Base-by-base conservation (phyloP, 1,140 invertebrate genomes). In the Euwallacea fornicatus region DNA sequence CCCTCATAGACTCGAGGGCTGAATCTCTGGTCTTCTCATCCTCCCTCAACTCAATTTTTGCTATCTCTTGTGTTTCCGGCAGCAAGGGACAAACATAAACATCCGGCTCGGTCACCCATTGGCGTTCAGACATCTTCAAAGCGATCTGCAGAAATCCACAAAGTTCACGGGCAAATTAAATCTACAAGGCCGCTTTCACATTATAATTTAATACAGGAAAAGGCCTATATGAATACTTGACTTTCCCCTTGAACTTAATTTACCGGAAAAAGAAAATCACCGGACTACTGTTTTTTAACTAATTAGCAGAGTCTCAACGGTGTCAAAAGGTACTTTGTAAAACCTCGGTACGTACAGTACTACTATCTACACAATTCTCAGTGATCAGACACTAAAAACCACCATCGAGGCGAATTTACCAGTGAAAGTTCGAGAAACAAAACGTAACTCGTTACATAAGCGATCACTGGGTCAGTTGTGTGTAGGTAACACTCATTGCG, bases 31-130 rank as follows among this genome's bases (percentile, higher is more conserved):
- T 83, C 42, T 84, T 85, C n/a, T 87, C 84, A 15, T 89, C 88
- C 77, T 93, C 91, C 9, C 90, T 78, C 0, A 93, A 84, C 76
- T 93, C 88, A 8, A 86, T 83, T 77, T 87, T 85, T 4, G 91
- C 91, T 0, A 92, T 78, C 44, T 84, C 82, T 75, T 87, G 84
- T 0, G 87, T 87, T 13, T 91, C 89, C 33, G 79, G 78, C 1
- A 85, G 84, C 33, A 91, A 79, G 7, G 81, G 77, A 74, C 86
- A 90, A 8, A 82, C 79, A 77, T 91, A 91, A 6, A 85, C 83
- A 69, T 91, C 88, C 0, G 85, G 83, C 42, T 84, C 82, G 6
- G 85, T 86, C 53, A 89, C 66, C 79, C 80, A 81, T 71, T 80
- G 75, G 11, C 68, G 47, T 13, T 46, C 46, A 42, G 59, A 61